Evolutionary conservation across 1,140 invertebrate species (phyloP), one percentile per base, ranked within the genome.

Genomic region (Copidosoma floridanum): DNA sequence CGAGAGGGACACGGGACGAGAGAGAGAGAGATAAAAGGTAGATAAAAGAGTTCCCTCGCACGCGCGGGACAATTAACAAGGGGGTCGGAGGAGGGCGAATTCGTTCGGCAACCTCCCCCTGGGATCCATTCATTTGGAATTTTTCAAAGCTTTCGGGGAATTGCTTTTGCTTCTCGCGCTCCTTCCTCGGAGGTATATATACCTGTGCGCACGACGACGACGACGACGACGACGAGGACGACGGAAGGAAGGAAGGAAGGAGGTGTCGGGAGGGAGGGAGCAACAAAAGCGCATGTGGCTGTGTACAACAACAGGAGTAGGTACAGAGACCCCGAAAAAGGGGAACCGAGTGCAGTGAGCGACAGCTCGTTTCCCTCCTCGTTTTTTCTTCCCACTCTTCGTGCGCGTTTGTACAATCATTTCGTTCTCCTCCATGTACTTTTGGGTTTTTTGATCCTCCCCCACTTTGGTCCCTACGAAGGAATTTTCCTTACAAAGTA

Each of bases 91-190:
- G 35, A 24, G 32, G 26, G 54, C 26, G 21, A 21, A 46, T 46
- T 46, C 44, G 26, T 46, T 46, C 44, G 44, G 12, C 12, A 21
- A 18, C 35, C 41, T 8, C 18, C 18, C 16, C n/a, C 16, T 6
- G 14, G 32, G 32, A 35, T 35, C 24, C 55, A 57, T 57, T 57
- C 57, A 58, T 51, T 51, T 29, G 14, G 51, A 48, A 61, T 56
- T 61, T 61, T 61, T 61, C 59, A 61, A 61, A 56, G 59, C 53
- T 61, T 61, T 61, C 59, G 53, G 26, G 32, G 59, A 61, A 61
- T 56, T 51, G 50, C 59, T 43, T 56, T 61, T 41, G 26, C 59
- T 37, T 46, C 53, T 53, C 43, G 35, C 40, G n/a, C n/a, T n/a
- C n/a, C n/a, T n/a, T n/a, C n/a, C 46, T 57, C 46, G 11, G 4